phyloP scores from a whole-genome alignment of 1,140 invertebrate species.

The Babylonia areolata region DNA sequence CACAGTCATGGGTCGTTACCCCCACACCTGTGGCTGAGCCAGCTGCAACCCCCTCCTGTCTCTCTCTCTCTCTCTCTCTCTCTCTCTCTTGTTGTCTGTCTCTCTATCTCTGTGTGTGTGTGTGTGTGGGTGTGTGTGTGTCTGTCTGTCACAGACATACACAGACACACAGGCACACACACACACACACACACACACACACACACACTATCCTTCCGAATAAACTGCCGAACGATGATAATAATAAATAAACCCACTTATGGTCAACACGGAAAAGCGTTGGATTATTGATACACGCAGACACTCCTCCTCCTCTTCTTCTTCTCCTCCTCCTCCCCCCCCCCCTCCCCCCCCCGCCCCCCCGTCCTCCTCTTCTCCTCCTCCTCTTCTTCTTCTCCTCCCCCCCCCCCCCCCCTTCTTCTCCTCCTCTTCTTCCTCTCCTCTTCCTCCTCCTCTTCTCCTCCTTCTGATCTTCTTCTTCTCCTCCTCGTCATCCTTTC shows the following conservation, averaged over 20 bases:
- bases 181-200: conserved; percentile 17
- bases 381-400: background rate
- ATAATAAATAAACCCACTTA: background rate
- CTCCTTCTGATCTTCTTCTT: background rate
- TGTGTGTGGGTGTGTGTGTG: no score
- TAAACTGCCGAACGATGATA: no score
- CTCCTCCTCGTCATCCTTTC: background rate
- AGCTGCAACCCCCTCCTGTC: no score
- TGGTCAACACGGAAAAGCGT: no score
- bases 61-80: no score
- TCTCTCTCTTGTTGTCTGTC: no score
- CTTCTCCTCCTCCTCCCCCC: no score
- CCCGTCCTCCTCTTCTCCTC: background rate
- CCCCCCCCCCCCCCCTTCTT: background rate
- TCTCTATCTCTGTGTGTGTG: no score
- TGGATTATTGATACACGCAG: background rate
- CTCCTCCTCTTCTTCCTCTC: background rate
- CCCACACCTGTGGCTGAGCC: no score
- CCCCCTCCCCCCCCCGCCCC: no score
- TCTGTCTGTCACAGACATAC: conserved; percentile 1
- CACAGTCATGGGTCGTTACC: no score
- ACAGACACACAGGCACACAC: conserved; percentile 8
- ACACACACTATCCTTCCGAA: background rate
- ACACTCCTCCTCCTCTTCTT: background rate
- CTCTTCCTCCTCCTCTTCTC: background rate